Percentiles rank a stretch among this genome's conserved stretches.
phyloP scores from a whole-genome alignment of 2,797 vertebrate genomes.

The Valencia hispanica region DNA sequence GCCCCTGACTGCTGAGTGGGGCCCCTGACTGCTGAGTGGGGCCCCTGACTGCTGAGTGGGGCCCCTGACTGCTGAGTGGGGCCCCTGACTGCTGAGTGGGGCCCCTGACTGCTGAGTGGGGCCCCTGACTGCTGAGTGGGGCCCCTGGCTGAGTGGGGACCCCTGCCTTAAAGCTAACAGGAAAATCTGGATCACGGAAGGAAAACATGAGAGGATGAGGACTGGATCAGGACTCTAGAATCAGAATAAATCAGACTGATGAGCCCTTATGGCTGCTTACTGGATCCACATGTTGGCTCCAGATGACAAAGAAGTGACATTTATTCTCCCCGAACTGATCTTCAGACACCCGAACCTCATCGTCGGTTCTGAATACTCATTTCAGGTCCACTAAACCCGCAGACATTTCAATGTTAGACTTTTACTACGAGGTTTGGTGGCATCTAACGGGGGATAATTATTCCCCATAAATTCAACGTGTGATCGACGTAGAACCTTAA shows the following conservation, averaged over 20 bases:
- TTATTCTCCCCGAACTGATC: neutral
- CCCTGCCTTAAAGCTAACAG: neutral
- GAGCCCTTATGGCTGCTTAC: neutral
- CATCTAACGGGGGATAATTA: neutral
- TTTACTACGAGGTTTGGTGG: neutral
- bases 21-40: too few relatives aligned
- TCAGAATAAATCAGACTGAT: neutral
- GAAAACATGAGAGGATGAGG: neutral
- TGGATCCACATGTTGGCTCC: neutral
- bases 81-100: too few relatives aligned
- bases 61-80: too few relatives aligned
- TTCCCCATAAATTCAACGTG: neutral
- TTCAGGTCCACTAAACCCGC: neutral
- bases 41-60: too few relatives aligned
- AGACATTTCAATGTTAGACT: neutral
- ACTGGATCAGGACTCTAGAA: neutral
- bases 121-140: too few relatives aligned
- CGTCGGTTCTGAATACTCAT: neutral
- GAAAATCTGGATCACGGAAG: neutral
- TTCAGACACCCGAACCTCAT: neutral
- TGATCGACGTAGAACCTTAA: too few relatives aligned
- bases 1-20: too few relatives aligned
- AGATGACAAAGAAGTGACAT: neutral
- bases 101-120: too few relatives aligned
- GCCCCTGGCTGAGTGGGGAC: too few relatives aligned